Percentiles rank a stretch among this genome's conserved stretches.
Evolutionary conservation across 2,888 invertebrate species (phyloP).

Genomic region (Dryococelus australis): DNA sequence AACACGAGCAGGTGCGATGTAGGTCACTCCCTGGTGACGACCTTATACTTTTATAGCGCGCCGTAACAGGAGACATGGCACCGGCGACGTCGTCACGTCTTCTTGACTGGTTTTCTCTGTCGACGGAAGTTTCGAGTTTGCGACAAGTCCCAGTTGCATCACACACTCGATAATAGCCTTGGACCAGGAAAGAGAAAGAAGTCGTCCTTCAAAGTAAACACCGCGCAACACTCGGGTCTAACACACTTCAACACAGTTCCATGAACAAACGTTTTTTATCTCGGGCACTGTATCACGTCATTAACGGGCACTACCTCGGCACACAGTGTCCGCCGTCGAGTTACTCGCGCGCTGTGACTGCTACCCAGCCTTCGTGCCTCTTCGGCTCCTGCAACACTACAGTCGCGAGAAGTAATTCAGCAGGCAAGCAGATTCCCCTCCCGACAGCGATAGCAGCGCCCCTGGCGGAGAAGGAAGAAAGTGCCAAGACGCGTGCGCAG

Average conservation of each 20-base stretch:
- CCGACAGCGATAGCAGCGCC: slow-evolving; percentile 28
- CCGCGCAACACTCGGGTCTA: background rate
- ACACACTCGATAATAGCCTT: background rate
- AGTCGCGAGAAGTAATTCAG: background rate
- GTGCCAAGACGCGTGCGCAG: slow-evolving; percentile 32
- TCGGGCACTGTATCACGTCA: background rate
- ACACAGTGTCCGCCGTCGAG: background rate
- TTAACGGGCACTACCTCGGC: too few species aligned
- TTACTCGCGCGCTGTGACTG: background rate
- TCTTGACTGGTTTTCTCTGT: too few species aligned
- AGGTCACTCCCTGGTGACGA: background rate
- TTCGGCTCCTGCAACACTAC: background rate
- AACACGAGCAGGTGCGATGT: background rate
- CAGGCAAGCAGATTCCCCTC: background rate
- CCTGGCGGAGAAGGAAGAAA: slow-evolving; percentile 24
- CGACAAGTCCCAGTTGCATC: background rate
- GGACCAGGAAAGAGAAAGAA: background rate
- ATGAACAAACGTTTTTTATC: background rate
- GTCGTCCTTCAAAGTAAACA: background rate
- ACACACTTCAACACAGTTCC: background rate
- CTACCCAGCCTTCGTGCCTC: background rate
- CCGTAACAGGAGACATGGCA: slow-evolving; percentile 13
- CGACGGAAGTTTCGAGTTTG: too few species aligned
- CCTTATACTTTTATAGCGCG: background rate
- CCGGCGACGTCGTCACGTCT: background rate